Evolutionary conservation across 2,797 vertebrate species (phyloP).

Genomic region (Cebuella pygmaea): DNA sequence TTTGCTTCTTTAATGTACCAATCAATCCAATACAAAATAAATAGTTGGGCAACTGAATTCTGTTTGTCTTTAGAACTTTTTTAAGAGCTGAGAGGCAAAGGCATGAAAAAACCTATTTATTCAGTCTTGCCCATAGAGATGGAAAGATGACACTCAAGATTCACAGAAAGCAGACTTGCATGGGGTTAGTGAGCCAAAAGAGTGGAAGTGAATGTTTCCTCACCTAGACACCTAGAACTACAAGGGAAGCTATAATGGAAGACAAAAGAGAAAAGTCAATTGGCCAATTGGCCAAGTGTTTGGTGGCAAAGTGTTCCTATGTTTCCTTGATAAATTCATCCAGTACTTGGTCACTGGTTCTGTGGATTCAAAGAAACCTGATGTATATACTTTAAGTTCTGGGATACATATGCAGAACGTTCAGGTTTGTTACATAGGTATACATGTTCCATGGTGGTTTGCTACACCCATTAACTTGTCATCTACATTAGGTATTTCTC

Average conservation of each 20-base stretch:
- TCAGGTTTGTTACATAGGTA: too few species aligned
- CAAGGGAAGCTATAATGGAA: neutral
- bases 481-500: too few species aligned
- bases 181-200: neutral
- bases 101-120: neutral
- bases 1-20: conserved; percentile 58
- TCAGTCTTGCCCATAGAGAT: neutral
- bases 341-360: neutral
- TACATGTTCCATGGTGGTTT: too few species aligned
- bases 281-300: neutral
- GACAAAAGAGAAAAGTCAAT: neutral
- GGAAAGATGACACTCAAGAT: neutral
- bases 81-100: neutral
- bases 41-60: neutral
- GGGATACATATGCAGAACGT: too few species aligned
- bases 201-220: neutral
- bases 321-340: neutral
- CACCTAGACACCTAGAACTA: neutral
- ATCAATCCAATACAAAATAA: conserved; percentile 68
- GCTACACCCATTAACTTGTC: too few species aligned
- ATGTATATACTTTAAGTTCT: neutral
- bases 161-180: neutral
- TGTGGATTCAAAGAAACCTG: neutral
- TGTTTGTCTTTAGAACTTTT: conserved; percentile 18
- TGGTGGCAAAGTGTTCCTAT: neutral